Evolutionary conservation across 2,888 invertebrate species (phyloP).

Genomic region (Drosophila atripex): DNA sequence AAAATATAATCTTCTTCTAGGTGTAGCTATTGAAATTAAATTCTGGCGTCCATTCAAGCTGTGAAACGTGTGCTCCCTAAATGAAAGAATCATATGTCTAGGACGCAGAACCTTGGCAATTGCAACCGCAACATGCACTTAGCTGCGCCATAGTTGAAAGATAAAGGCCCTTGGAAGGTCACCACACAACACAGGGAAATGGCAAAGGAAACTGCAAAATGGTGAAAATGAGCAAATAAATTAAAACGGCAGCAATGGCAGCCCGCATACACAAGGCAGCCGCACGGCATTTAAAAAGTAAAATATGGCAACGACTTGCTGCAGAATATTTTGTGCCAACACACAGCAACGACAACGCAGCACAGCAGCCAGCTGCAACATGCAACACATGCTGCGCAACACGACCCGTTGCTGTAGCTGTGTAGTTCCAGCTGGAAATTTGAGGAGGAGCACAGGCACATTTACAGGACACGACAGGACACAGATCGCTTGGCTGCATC

Average conservation of each 20-base stretch:
- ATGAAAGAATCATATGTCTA: conserved; percentile 18
- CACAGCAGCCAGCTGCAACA: conserved; percentile 63
- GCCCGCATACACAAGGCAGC: conserved; percentile 41
- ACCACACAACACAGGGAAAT: neutral
- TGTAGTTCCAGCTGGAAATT: conserved; percentile 52
- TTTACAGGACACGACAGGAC: conserved; percentile 46
- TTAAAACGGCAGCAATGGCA: conserved; percentile 63
- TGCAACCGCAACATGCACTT: conserved; percentile 5
- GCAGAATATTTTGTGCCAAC: conserved; percentile 77
- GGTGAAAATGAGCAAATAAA: conserved; percentile 79
- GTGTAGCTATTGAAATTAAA: conserved; percentile 6
- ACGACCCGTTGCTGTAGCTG: conserved; percentile 51
- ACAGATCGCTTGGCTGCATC: conserved; percentile 25
- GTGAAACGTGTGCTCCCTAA: conserved; percentile 17
- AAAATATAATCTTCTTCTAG: neutral
- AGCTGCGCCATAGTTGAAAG: neutral
- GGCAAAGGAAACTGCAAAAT: conserved; percentile 59
- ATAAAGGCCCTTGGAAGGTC: neutral
- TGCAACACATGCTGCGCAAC: conserved; percentile 79
- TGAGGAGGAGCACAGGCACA: conserved; percentile 32
- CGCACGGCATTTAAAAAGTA: conserved; percentile 73
- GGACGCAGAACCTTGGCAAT: neutral
- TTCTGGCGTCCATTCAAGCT: conserved; percentile 9
- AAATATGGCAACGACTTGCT: conserved; percentile 75
- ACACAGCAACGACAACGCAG: conserved; percentile 50